These are phyloP conservation scores for Syngnathus floridae DNA, from an alignment of 2,113 vertebrate species.

Conservation along the genomic window DNA sequence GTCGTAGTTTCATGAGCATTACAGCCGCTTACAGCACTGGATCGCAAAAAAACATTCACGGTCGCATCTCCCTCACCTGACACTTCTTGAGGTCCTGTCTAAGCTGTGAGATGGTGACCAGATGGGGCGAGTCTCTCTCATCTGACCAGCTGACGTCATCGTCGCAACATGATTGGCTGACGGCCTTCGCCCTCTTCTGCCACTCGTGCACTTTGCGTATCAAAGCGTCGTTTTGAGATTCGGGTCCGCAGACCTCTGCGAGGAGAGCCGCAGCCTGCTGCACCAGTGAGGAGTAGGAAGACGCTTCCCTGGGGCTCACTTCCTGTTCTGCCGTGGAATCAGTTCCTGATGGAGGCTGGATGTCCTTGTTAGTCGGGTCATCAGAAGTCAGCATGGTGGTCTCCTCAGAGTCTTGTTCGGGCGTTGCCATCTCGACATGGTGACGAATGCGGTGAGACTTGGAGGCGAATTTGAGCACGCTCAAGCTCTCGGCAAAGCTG, in stretches of 20 bases:
- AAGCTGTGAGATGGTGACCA: slow-evolving; percentile 69
- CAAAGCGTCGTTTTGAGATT: slow-evolving; percentile 57
- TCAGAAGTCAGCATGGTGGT: slow-evolving; percentile 64
- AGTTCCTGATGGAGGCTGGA: slow-evolving; percentile 61
- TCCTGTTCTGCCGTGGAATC: slow-evolving; percentile 27
- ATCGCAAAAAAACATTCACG: background rate
- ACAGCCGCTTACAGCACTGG: background rate
- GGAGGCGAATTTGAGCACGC: slow-evolving; percentile 84
- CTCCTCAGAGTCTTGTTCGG: slow-evolving; percentile 7
- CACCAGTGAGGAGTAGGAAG: slow-evolving; percentile 70
- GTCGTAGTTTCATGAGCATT: background rate
- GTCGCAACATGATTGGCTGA: slow-evolving; percentile 50
- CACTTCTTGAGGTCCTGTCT: slow-evolving; percentile 77
- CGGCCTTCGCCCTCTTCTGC: slow-evolving; percentile 68
- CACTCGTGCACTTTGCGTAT: slow-evolving; percentile 71
- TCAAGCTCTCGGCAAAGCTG: slow-evolving; percentile 80
- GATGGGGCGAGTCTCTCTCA: slow-evolving; percentile 56
- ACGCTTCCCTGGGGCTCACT: slow-evolving; percentile 58
- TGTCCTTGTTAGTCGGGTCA: slow-evolving; percentile 75
- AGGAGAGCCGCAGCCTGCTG: slow-evolving; percentile 76
- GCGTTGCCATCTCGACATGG: slow-evolving; percentile 61
- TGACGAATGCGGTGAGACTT: slow-evolving; percentile 81
- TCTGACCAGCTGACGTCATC: slow-evolving; percentile 21
- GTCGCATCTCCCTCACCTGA: slow-evolving; percentile 71
- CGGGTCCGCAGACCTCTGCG: slow-evolving; percentile 60